phyloP scores from a whole-genome alignment of 2,888 invertebrate genomes.

The Lacanobia oleracea region DNA sequence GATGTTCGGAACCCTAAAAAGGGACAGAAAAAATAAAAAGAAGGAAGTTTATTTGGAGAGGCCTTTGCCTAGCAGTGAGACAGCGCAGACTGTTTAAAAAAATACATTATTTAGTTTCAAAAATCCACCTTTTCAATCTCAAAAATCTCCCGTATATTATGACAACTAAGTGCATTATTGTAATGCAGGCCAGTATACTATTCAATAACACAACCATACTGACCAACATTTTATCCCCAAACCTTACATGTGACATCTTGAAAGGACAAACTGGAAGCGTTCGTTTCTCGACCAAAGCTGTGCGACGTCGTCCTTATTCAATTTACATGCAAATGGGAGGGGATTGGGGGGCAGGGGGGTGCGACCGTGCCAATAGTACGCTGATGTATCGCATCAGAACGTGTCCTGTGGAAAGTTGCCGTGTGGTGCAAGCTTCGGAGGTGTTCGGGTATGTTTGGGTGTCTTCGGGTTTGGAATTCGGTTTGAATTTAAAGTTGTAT shows the following conservation, averaged over 20 bases:
- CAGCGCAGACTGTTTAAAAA: too few relatives aligned
- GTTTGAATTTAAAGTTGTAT: slow-evolving; percentile 40
- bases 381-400: slow-evolving; percentile 89
- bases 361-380: slow-evolving; percentile 85
- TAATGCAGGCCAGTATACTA: slow-evolving; percentile 6
- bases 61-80: too few relatives aligned
- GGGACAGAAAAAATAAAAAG: too few relatives aligned
- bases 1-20: too few relatives aligned
- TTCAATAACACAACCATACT: slow-evolving; percentile 24
- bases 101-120: too few relatives aligned
- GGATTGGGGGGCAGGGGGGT: slow-evolving; percentile 59
- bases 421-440: slow-evolving; percentile 52
- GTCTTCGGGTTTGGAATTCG: slow-evolving; percentile 45
- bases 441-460: slow-evolving; percentile 32
- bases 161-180: not conserved
- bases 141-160: too few relatives aligned
- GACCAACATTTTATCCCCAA: slow-evolving; percentile 61
- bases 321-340: slow-evolving; percentile 90
- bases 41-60: too few relatives aligned
- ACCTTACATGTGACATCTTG: slow-evolving; percentile 76
- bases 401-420: slow-evolving; percentile 77
- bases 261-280: slow-evolving; percentile 78
- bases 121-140: too few relatives aligned
- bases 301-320: slow-evolving; percentile 88
- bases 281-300: slow-evolving; percentile 79